A percentile compares a stretch with the other conserved stretches of the same genome.
These are phyloP conservation scores for Lanius ludovicianus DNA, from an alignment of 2,113 vertebrate species.

Conservation along the genomic window DNA sequence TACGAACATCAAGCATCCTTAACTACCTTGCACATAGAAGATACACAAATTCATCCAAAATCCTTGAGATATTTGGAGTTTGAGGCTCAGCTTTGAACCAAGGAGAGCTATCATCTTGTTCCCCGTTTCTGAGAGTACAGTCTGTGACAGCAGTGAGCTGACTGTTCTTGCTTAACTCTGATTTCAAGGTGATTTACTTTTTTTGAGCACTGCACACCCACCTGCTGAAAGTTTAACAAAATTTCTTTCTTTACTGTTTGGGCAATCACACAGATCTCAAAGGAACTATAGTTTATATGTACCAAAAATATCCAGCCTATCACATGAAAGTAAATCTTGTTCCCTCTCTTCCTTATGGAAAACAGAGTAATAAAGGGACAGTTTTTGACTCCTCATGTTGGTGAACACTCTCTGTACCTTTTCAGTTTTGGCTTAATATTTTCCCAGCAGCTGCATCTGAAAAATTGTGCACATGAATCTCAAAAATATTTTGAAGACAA, in stretches of 20 bases:
- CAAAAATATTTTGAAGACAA: neutral
- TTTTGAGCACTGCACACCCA: neutral
- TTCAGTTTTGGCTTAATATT: neutral
- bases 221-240: constrained; percentile 14
- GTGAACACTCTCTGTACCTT: neutral
- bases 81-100: constrained; percentile 4
- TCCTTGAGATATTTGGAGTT: neutral
- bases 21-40: neutral
- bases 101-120: neutral
- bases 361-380: neutral
- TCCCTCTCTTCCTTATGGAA: neutral
- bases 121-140: neutral
- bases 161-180: neutral
- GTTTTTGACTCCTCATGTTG: neutral
- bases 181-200: constrained; percentile 28
- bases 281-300: neutral
- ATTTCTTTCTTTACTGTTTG: neutral
- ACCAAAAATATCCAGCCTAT: neutral
- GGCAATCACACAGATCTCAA: neutral
- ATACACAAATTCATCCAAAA: neutral
- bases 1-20: neutral
- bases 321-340: neutral
- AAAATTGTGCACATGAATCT: neutral
- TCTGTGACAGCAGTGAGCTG: neutral
- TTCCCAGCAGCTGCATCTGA: constrained; percentile 12